phyloP scores from a whole-genome alignment of 2,113 vertebrate genomes.

The Cyprinodon variegatus region DNA sequence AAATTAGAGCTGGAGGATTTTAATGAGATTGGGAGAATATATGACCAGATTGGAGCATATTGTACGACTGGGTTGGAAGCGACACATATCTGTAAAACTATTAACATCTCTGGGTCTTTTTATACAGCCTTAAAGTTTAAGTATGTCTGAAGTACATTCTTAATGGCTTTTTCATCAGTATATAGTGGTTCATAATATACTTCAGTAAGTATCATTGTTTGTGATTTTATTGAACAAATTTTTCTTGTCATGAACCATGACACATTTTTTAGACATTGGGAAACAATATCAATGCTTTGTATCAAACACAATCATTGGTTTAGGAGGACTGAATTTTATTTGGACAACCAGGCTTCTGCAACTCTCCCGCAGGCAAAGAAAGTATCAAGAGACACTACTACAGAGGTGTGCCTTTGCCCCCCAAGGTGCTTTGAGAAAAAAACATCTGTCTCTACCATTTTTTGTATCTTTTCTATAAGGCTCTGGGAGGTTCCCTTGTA shows the following conservation, averaged over 20 bases:
- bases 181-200: conserved; percentile 28
- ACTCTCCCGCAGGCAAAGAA: too few relatives aligned
- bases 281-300: too few relatives aligned
- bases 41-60: conserved; percentile 1
- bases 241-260: too few relatives aligned
- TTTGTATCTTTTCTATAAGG: too few relatives aligned
- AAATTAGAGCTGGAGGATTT: conserved; percentile 52
- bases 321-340: too few relatives aligned
- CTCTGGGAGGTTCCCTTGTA: too few relatives aligned
- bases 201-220: conserved; percentile 29
- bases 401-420: too few relatives aligned
- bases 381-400: too few relatives aligned
- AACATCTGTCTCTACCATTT: too few relatives aligned
- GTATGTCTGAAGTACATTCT: conserved; percentile 26
- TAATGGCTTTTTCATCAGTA: conserved; percentile 32
- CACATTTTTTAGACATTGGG: background rate
- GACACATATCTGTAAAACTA: conserved; percentile 41
- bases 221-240: conserved; percentile 28
- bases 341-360: too few relatives aligned
- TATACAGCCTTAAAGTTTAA: conserved; percentile 35
- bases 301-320: too few relatives aligned
- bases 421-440: too few relatives aligned
- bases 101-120: conserved; percentile 26
- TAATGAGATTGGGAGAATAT: conserved; percentile 46
- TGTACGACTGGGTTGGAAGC: conserved; percentile 31